Evolutionary conservation across 2,113 vertebrate species (phyloP).

Genomic region (Phaethon lepturus): DNA sequence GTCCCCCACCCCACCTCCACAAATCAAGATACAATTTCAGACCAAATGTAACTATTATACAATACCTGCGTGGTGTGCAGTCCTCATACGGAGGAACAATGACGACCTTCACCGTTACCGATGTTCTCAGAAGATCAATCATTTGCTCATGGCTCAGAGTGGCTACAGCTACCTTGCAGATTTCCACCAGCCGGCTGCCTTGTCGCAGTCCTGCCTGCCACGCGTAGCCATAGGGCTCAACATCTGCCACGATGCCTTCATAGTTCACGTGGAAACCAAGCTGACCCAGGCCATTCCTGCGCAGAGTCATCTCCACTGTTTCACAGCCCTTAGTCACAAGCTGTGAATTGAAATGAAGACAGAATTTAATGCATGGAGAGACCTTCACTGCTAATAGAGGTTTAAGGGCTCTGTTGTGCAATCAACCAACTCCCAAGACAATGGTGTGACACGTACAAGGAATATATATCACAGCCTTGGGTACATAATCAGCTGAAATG

Average conservation of each 20-base stretch:
- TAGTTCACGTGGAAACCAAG: conserved; percentile 98
- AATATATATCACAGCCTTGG: not conserved
- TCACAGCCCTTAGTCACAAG: conserved; percentile 93
- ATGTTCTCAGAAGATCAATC: conserved; percentile 95
- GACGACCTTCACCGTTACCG: conserved; percentile 93
- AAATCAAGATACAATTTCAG: not conserved
- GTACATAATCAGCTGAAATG: not conserved
- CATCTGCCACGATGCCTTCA: conserved; percentile 94
- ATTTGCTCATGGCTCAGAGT: conserved; percentile 96
- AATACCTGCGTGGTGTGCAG: conserved; percentile 92
- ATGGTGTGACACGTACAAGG: fast-evolving
- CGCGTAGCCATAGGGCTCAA: conserved; percentile 93
- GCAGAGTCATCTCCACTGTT: conserved; percentile 93
- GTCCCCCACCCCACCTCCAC: fast-evolving
- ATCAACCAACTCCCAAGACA: not conserved
- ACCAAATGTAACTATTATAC: not conserved
- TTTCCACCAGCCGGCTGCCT: conserved; percentile 94
- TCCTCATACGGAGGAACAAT: conserved; percentile 95
- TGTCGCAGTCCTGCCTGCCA: conserved; percentile 95
- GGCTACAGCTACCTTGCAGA: conserved; percentile 94
- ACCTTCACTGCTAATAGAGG: not conserved
- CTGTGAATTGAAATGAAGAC: conserved; percentile 65
- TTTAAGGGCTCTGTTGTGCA: not conserved
- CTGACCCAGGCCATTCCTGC: conserved; percentile 92
- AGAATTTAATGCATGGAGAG: not conserved